These are phyloP conservation scores for Aplocera efformata DNA, from an alignment of 2,888 invertebrate genomes.

Conservation along the genomic window DNA sequence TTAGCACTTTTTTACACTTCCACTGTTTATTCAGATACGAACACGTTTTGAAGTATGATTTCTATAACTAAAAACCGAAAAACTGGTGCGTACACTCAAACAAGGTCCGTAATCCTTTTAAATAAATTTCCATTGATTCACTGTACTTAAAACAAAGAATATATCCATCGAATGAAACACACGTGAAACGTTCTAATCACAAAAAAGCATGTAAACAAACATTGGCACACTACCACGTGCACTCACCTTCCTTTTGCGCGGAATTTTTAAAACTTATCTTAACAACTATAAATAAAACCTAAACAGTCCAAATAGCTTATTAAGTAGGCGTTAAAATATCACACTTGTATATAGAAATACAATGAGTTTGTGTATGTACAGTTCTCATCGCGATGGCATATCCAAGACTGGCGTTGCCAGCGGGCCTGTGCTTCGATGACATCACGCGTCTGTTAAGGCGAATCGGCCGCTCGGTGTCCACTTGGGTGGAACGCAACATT, in stretches of 20 bases:
- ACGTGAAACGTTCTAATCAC: neutral
- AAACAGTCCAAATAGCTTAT: slow-evolving; percentile 25
- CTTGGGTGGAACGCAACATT: slow-evolving; percentile 22
- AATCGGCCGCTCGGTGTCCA: slow-evolving; percentile 15
- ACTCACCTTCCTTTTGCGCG: slow-evolving; percentile 77
- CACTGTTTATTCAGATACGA: no score
- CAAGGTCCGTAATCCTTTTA: no score
- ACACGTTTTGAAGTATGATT: no score
- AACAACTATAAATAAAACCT: slow-evolving; percentile 33
- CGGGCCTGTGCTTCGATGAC: slow-evolving; percentile 39
- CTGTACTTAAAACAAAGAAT: neutral
- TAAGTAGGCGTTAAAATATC: slow-evolving; percentile 61
- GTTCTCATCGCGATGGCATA: slow-evolving; percentile 66
- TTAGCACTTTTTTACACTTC: no score
- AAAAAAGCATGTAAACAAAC: slow-evolving; percentile 27
- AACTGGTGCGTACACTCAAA: no score
- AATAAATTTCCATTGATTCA: neutral
- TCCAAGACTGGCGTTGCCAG: slow-evolving; percentile 44
- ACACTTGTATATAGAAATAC: slow-evolving; percentile 57
- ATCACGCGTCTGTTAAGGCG: slow-evolving; percentile 57
- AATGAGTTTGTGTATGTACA: slow-evolving; percentile 43
- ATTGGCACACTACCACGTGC: slow-evolving; percentile 12
- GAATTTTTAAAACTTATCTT: slow-evolving; percentile 61
- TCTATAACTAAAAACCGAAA: no score
- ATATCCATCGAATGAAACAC: neutral